phyloP scores from a whole-genome alignment of 2,113 vertebrate species.

The Tapirus terrestris region DNA sequence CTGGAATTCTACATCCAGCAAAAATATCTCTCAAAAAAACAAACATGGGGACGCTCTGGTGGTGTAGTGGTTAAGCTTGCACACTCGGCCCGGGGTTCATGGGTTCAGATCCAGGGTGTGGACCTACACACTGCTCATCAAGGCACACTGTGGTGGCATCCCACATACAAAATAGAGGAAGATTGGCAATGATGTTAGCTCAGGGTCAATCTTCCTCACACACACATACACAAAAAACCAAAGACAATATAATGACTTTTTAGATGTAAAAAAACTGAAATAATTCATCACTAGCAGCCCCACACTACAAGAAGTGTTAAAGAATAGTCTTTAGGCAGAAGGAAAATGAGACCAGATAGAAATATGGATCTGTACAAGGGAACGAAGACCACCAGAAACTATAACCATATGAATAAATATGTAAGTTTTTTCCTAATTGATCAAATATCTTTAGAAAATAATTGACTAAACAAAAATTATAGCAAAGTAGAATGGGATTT shows the following conservation, averaged over 20 bases:
- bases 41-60: background rate
- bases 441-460: background rate
- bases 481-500: background rate
- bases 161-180: no score
- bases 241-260: background rate
- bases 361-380: background rate
- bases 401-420: background rate
- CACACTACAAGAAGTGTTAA: background rate
- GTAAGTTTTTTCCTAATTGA: background rate
- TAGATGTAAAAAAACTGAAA: background rate
- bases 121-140: no score
- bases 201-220: no score
- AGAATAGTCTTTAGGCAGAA: background rate
- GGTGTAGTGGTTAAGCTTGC: no score
- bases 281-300: background rate
- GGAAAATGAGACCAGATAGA: background rate
- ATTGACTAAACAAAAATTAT: background rate
- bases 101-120: no score
- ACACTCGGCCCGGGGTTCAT: no score
- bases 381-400: background rate
- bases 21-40: slow-evolving; percentile 50
- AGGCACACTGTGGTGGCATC: no score
- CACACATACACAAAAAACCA: no score
- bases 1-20: background rate
- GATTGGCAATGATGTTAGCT: no score